Evolutionary conservation across 2,113 vertebrate genomes (phyloP), one percentile per base, ranked within the genome.

Genomic region (Thunnus maccoyii): DNA sequence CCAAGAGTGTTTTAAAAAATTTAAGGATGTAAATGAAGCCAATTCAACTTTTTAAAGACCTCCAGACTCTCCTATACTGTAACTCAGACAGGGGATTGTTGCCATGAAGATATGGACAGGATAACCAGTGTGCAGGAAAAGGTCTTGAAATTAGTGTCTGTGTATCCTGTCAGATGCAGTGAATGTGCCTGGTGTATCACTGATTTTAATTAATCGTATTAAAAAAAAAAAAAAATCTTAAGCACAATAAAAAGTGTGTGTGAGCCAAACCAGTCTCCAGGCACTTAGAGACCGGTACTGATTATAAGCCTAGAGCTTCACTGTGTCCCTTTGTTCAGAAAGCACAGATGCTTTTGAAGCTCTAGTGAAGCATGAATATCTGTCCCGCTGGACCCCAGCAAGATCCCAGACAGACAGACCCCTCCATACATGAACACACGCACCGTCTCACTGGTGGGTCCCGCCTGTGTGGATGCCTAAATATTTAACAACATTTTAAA

Each of bases 401-500:
- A 76, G 85, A 85, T 86, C 71, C 69, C 79, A 72, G 71, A 83
- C 75, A 88, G 60, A 84, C 80, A 82, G 81, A 83, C 82, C 63
- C 47, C 57, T 72, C 60, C 44, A 57, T 57, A 86, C 69, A 84
- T 67, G 56, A 82, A 66, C 84, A 85, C 80, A 78, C 52, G 72
- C 61, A 64, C 52, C 54, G 58, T 86, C 83, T 78, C 30, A 16
- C 61, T 75, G 78, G 73, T 57, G 56, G 61, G 52, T 83, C 80
- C 63, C 48, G 81, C 16, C 82, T 80, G 86, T 83, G 67, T 63
- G 77, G 76, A 77, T 72, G 67, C 84, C 80, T 90, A 93, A 93
- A 94, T 93, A 91, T 93, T 91, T 93, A 91, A 94, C 74, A 79
- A 72, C 60, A 70, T 87, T 86, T 90, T 88, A 89, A 91, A 91